Evolutionary conservation across 2,797 vertebrate species (phyloP).

Genomic region (Anabacerthia variegaticeps): DNA sequence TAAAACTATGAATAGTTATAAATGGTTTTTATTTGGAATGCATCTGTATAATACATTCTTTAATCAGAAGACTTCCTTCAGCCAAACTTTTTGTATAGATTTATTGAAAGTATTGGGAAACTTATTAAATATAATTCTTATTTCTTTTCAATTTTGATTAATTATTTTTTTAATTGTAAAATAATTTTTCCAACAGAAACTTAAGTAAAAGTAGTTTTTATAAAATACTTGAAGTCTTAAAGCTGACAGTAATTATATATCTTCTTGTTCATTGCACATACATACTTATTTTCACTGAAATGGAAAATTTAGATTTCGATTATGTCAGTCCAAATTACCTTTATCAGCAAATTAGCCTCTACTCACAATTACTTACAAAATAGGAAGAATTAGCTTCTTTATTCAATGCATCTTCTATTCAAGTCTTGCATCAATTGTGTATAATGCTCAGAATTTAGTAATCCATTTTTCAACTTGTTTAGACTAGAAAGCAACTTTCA

Average conservation of each 20-base stretch:
- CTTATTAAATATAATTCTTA: not conserved
- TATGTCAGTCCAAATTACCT: conserved; percentile 71
- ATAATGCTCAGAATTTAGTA: conserved; percentile 30
- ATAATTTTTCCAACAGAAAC: conserved; percentile 49
- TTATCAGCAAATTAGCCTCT: conserved; percentile 71
- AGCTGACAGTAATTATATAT: conserved; percentile 65
- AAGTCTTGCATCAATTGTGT: conserved; percentile 32
- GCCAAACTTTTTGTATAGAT: not conserved
- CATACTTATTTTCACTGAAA: conserved; percentile 65
- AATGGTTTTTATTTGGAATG: not conserved
- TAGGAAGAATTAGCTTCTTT: conserved; percentile 55
- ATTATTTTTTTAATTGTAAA: conserved; percentile 1
- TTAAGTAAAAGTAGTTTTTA: conserved; percentile 18
- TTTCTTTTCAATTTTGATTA: conserved; percentile 13
- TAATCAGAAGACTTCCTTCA: not conserved
- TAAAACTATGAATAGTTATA: not conserved
- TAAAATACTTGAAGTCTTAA: conserved; percentile 40
- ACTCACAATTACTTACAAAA: conserved; percentile 57
- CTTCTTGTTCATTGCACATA: conserved; percentile 57
- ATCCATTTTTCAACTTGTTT: conserved; percentile 42
- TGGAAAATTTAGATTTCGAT: conserved; percentile 74
- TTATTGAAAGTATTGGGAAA: not conserved
- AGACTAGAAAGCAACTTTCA: not conserved
- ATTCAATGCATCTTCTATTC: not conserved
- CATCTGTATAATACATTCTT: not conserved